phyloP scores from a whole-genome alignment of 2,888 invertebrate species.

The Margaritifera margaritifera region DNA sequence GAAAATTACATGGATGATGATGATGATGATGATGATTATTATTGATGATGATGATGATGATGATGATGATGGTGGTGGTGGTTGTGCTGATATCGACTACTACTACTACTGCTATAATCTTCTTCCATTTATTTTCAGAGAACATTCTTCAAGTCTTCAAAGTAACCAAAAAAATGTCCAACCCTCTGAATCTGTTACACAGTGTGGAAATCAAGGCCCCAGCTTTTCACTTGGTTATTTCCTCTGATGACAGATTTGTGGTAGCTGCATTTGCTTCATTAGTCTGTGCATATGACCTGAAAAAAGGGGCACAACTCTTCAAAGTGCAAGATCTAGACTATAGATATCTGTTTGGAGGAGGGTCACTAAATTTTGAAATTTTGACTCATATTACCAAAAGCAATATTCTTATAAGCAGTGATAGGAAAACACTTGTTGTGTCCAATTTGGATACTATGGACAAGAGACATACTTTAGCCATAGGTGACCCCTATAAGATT shows the following conservation, averaged over 20 bases:
- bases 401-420: conserved; percentile 1
- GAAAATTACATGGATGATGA: too few relatives aligned
- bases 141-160: background rate
- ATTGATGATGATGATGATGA: too few relatives aligned
- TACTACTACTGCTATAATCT: background rate
- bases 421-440: conserved; percentile 5
- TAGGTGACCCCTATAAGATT: conserved; percentile 26
- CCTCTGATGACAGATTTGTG: conserved; percentile 42
- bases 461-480: conserved; percentile 15
- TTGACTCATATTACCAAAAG: conserved; percentile 1
- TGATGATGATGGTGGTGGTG: too few relatives aligned
- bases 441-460: conserved; percentile 33
- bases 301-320: too few relatives aligned
- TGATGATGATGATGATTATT: too few relatives aligned
- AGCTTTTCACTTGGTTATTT: conserved; percentile 28
- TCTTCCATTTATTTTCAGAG: background rate
- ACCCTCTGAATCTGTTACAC: too few relatives aligned
- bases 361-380: too few relatives aligned
- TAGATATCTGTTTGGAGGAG: too few relatives aligned
- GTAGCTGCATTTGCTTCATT: conserved; percentile 7
- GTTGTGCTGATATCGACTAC: too few relatives aligned
- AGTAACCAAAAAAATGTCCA: background rate
- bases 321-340: too few relatives aligned
- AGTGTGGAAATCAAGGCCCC: conserved; percentile 1
- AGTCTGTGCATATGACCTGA: too few relatives aligned